These are phyloP conservation scores for Champsocephalus gunnari DNA, from an alignment of 2,797 vertebrate genomes.

Conservation along the genomic window DNA sequence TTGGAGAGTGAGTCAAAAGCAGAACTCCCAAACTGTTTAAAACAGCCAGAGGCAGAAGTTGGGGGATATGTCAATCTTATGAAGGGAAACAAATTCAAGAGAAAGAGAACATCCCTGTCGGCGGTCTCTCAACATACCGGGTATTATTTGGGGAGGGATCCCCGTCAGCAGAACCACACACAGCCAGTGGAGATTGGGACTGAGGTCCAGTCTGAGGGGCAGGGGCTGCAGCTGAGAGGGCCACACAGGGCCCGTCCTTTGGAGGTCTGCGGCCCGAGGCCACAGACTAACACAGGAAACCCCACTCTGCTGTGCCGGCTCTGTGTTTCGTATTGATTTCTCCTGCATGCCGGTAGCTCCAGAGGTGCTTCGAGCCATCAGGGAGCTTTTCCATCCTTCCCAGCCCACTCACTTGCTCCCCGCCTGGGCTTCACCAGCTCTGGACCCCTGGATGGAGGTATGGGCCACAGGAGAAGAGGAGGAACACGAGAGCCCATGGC, in stretches of 20 bases:
- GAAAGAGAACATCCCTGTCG: constrained; percentile 72
- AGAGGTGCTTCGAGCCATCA: constrained; percentile 80
- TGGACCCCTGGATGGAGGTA: constrained; percentile 79
- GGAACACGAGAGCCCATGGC: constrained; percentile 80
- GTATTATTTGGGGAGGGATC: constrained; percentile 75
- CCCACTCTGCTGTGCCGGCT: constrained; percentile 72
- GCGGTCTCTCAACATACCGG: constrained; percentile 69
- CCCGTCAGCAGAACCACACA: constrained; percentile 82
- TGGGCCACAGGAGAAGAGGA: constrained; percentile 76
- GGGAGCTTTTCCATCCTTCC: constrained; percentile 79
- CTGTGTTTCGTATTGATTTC: constrained; percentile 85
- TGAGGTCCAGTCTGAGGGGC: constrained; percentile 70
- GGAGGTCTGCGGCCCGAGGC: constrained; percentile 80
- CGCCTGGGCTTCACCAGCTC: constrained; percentile 73
- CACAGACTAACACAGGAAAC: constrained; percentile 78
- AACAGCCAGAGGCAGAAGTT: constrained; percentile 74
- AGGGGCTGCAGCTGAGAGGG: constrained; percentile 72
- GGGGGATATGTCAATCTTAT: constrained; percentile 78
- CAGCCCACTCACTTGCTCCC: constrained; percentile 83
- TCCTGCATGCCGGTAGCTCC: constrained; percentile 78
- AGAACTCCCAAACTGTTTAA: constrained; percentile 67
- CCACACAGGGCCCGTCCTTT: constrained; percentile 75
- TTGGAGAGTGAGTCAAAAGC: constrained; percentile 74
- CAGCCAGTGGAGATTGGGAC: constrained; percentile 70
- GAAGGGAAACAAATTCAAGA: constrained; percentile 65